A percentile compares a stretch with the other conserved stretches of the same genome.
Conservation (phyloP, 2,797 vertebrate species). For the Channa striata region DNA sequence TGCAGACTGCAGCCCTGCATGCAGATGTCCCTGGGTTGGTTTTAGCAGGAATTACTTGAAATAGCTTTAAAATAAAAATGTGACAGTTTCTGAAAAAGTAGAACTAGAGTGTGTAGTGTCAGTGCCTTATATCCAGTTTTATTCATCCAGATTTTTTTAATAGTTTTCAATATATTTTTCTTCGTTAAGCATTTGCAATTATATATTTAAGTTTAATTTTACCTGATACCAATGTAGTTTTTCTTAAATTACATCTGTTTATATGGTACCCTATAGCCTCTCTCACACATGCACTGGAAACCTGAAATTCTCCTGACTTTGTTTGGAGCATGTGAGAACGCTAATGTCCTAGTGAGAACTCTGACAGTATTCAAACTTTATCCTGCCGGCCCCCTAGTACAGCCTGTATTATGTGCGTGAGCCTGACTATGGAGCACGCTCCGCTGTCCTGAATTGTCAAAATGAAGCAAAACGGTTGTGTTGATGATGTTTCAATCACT, state of each 20-base stretch:
- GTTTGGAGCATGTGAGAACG: too few species aligned
- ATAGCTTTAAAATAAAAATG: slow-evolving; percentile 59
- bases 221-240: neutral
- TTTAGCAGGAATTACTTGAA: slow-evolving; percentile 59
- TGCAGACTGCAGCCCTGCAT: slow-evolving; percentile 66
- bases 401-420: too few species aligned
- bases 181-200: neutral
- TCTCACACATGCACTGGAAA: too few species aligned
- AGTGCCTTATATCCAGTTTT: slow-evolving; percentile 25
- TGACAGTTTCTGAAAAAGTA: slow-evolving; percentile 51
- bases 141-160: slow-evolving; percentile 18
- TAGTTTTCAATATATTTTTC: neutral
- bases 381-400: too few species aligned
- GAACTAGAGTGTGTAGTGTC: slow-evolving; percentile 42
- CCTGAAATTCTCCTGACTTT: too few species aligned
- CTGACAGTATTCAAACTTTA: too few species aligned
- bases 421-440: too few species aligned
- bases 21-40: slow-evolving; percentile 55
- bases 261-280: too few species aligned
- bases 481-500: too few species aligned
- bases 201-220: neutral
- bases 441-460: too few species aligned
- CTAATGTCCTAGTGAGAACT: too few species aligned
- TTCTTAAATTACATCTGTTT: neutral
- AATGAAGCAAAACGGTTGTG: too few species aligned